Conservation (phyloP, 1,140 invertebrate genomes). For the Drosophila pachea region DNA sequence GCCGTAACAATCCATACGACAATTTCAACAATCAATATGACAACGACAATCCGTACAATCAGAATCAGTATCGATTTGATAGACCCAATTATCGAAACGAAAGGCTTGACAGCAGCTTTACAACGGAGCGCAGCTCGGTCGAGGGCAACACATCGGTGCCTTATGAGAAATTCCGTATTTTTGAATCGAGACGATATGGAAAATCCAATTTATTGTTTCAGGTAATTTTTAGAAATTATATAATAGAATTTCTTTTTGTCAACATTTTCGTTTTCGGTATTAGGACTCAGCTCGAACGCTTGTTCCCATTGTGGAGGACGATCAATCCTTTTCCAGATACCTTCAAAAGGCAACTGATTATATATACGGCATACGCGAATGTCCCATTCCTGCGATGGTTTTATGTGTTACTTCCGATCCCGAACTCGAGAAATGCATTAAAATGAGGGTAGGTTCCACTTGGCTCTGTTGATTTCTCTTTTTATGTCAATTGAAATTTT, state of each 20-base stretch:
- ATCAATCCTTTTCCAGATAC: slow-evolving; percentile 84
- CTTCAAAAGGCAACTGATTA: slow-evolving; percentile 83
- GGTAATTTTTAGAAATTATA: slow-evolving; percentile 74
- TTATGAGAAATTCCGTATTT: slow-evolving; percentile 83
- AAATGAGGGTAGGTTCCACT: slow-evolving; percentile 88
- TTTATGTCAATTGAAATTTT: neutral
- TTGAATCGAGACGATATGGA: slow-evolving; percentile 85
- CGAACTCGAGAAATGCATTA: slow-evolving; percentile 94
- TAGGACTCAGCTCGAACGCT: slow-evolving; percentile 87
- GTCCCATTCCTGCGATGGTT: slow-evolving; percentile 88
- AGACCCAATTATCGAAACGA: slow-evolving; percentile 57
- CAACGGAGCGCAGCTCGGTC: slow-evolving; percentile 45
- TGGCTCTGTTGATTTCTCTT: neutral
- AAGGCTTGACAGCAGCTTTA: slow-evolving; percentile 69
- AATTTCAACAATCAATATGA: slow-evolving; percentile 63
- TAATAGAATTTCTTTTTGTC: slow-evolving; percentile 1
- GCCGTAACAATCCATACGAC: slow-evolving; percentile 42
- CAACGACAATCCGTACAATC: slow-evolving; percentile 35
- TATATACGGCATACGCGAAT: slow-evolving; percentile 87
- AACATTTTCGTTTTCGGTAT: neutral
- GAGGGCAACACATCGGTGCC: slow-evolving; percentile 73
- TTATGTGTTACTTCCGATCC: slow-evolving; percentile 94
- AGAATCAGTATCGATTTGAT: slow-evolving; percentile 43
- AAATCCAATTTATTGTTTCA: slow-evolving; percentile 85
- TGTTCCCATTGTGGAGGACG: slow-evolving; percentile 81